Evolutionary conservation across 2,888 invertebrate species (phyloP), one percentile per base, ranked within the genome.

Genomic region (Carpatolechia fugitivella): DNA sequence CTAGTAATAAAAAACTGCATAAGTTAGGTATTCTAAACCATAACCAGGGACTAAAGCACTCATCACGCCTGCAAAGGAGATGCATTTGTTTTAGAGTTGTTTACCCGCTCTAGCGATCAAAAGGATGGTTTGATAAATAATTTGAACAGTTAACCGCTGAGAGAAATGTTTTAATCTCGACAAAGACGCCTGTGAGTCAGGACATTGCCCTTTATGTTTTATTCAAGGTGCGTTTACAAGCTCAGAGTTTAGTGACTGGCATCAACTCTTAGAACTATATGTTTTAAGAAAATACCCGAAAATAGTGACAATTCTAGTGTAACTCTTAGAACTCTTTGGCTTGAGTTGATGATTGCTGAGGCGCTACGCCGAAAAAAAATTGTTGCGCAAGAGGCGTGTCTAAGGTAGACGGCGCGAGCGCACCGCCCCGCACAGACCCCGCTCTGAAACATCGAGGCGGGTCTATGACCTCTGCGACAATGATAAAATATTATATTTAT

Each of bases 161-260:
- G 77, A 69, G 78, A 83, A 82, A 84, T 86, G 84, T 87, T 87
- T 87, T 86, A 85, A 86, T 86, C 82, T 80, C 79, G 65, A 74
- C 76, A 76, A 74, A 72, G 74, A 75, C 69, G 80, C 10, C 40
- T 36, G 36, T 62, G 64, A 70, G 38, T 3, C 11, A 77, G 80
- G 82, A 79, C 78, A 75, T 75, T 73, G 78, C 65, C 73, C 72
- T 73, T 70, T 60, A 78, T 82, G 73, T 80, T 78, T 80, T 76
- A 82, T 82, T 78, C 76, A 76, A 62, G 61, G 63, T 66, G 64
- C 76, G 78, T 82, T 81, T 75, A 74, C 70, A 71, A 69, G 69
- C 61, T 61, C 62, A 64, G 53, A 70, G 72, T 74, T 60, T 69
- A 74, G 69, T 65, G 66, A 71, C 70, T 61, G 52, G 62, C 48